These are phyloP conservation scores for Parasteatoda tepidariorum DNA, from an alignment of 1,140 invertebrate genomes.

Conservation along the genomic window DNA sequence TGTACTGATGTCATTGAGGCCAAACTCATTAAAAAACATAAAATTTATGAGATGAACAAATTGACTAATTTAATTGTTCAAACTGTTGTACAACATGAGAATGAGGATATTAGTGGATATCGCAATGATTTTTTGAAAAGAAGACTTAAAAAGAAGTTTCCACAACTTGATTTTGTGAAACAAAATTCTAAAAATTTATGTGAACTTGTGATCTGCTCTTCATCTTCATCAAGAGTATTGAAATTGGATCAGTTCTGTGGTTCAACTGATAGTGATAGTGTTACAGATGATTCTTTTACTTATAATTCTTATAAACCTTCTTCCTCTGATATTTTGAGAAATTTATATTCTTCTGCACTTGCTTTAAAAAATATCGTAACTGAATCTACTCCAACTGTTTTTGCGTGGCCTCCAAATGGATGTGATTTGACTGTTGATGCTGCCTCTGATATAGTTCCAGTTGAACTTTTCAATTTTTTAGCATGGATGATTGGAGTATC, in stretches of 20 bases:
- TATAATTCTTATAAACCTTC: not conserved
- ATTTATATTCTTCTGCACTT: not conserved
- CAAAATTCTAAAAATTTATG: not conserved
- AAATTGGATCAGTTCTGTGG: not conserved
- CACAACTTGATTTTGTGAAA: constrained; percentile 4
- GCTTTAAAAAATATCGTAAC: not conserved
- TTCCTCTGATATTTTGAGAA: not conserved
- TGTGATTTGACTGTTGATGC: not conserved
- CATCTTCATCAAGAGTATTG: not conserved
- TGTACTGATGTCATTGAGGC: not conserved
- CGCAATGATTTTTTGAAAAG: not conserved
- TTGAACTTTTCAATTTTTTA: not conserved
- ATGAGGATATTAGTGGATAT: constrained; percentile 12
- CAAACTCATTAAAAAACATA: not conserved
- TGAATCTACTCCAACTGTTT: too few relatives aligned
- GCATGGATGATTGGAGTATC: not conserved
- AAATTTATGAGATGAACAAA: not conserved
- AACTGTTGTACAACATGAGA: not conserved
- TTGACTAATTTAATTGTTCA: not conserved
- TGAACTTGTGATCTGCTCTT: not conserved
- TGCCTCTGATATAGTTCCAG: not conserved
- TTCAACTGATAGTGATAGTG: not conserved
- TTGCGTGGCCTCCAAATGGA: not conserved
- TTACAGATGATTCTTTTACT: not conserved
- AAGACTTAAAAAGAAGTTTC: not conserved